These are phyloP conservation scores for Neodon shergylaensis DNA, from an alignment of 2,113 vertebrate genomes.

Conservation along the genomic window DNA sequence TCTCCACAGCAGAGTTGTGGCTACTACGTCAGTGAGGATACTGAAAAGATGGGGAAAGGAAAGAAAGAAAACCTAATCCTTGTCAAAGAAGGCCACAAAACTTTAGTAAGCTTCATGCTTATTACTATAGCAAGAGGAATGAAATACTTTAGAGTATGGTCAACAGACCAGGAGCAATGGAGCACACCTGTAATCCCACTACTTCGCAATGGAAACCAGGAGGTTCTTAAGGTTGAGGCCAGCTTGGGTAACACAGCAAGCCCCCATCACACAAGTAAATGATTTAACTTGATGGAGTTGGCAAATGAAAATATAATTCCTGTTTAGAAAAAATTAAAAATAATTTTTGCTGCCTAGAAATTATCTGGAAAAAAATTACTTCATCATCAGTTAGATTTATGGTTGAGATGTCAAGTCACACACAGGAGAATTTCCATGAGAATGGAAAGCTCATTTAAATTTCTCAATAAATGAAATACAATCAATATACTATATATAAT, in stretches of 20 bases:
- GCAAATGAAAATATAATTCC: slow-evolving; percentile 8
- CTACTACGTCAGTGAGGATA: neutral
- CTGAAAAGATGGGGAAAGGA: neutral
- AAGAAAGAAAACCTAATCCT: neutral
- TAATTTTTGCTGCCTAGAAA: neutral
- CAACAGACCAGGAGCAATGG: neutral
- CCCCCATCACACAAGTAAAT: neutral
- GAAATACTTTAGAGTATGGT: neutral
- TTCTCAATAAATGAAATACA: slow-evolving; percentile 35
- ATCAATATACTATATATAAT: neutral
- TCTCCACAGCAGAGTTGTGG: neutral
- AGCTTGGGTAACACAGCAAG: neutral
- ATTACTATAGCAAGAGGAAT: neutral
- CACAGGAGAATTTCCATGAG: neutral
- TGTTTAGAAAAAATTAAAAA: neutral
- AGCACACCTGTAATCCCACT: neutral
- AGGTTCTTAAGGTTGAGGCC: neutral
- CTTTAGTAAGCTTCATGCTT: neutral
- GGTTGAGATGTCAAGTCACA: neutral
- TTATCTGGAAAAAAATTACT: neutral
- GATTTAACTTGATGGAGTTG: neutral
- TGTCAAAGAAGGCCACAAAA: neutral
- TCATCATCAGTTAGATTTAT: neutral
- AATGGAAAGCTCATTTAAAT: slow-evolving; percentile 29
- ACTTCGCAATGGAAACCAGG: neutral